Conservation (phyloP, 2,113 vertebrate species). For the Bungarus multicinctus region DNA sequence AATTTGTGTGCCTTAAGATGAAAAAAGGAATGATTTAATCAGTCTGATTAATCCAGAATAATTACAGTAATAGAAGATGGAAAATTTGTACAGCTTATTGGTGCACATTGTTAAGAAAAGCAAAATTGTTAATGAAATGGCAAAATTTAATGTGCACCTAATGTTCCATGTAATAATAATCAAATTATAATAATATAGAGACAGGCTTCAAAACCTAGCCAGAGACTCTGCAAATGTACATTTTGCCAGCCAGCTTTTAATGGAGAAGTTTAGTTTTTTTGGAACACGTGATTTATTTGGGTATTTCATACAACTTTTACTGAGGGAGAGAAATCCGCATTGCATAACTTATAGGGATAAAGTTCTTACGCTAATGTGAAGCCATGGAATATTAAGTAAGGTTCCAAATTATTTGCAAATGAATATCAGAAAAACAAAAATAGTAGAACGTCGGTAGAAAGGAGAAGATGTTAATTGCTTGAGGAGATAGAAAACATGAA, state of each 20-base stretch:
- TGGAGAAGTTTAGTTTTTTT: not conserved
- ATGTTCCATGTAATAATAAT: not conserved
- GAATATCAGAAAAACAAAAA: not conserved
- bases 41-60: not conserved
- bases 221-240: not conserved
- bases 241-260: not conserved
- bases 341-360: not conserved
- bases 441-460: not conserved
- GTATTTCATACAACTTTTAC: not conserved
- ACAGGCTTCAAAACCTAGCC: not conserved
- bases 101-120: slow-evolving; percentile 1
- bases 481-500: not conserved
- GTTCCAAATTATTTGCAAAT: not conserved
- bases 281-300: not conserved
- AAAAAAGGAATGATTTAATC: not conserved
- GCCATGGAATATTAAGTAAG: not conserved
- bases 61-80: not conserved
- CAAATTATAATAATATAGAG: not conserved
- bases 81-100: slow-evolving; percentile 7
- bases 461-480: not conserved
- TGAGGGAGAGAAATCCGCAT: not conserved
- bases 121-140: not conserved
- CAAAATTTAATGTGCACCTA: slow-evolving; percentile 18
- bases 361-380: not conserved
- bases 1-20: not conserved